These are phyloP conservation scores for Serrognathus titanus DNA, from an alignment of 2,888 invertebrate genomes.

Conservation along the genomic window DNA sequence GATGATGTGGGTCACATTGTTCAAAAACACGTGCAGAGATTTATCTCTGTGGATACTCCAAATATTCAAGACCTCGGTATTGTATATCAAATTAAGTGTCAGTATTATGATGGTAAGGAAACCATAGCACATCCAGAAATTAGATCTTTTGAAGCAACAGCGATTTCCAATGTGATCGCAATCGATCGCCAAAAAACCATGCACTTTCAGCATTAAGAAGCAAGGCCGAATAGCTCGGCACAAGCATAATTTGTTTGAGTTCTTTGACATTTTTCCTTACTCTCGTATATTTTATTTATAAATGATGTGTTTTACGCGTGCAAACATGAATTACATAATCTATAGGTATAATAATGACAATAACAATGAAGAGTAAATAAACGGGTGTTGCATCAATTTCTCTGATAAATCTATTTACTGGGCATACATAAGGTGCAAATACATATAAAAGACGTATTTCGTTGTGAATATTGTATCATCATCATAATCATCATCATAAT, in stretches of 20 bases:
- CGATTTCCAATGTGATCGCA: slow-evolving; percentile 33
- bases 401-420: too few species aligned
- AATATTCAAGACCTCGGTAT: slow-evolving; percentile 30
- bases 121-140: slow-evolving; percentile 35
- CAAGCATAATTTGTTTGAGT: slow-evolving; percentile 28
- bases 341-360: too few species aligned
- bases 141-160: slow-evolving; percentile 37
- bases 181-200: slow-evolving; percentile 38
- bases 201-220: slow-evolving; percentile 30
- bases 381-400: too few species aligned
- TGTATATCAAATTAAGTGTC: slow-evolving; percentile 27
- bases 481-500: too few species aligned
- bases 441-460: too few species aligned
- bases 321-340: too few species aligned
- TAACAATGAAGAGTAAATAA: too few species aligned
- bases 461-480: too few species aligned
- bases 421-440: too few species aligned
- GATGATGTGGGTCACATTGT: slow-evolving; percentile 36
- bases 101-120: slow-evolving; percentile 26
- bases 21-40: slow-evolving; percentile 35
- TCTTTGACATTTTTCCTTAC: background rate
- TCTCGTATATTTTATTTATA: too few species aligned
- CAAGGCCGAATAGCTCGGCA: slow-evolving; percentile 35
- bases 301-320: too few species aligned
- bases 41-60: slow-evolving; percentile 25